Percentiles rank a stretch among this genome's conserved stretches.
phyloP scores from a whole-genome alignment of 2,113 vertebrate genomes.

The Gila orcuttii region DNA sequence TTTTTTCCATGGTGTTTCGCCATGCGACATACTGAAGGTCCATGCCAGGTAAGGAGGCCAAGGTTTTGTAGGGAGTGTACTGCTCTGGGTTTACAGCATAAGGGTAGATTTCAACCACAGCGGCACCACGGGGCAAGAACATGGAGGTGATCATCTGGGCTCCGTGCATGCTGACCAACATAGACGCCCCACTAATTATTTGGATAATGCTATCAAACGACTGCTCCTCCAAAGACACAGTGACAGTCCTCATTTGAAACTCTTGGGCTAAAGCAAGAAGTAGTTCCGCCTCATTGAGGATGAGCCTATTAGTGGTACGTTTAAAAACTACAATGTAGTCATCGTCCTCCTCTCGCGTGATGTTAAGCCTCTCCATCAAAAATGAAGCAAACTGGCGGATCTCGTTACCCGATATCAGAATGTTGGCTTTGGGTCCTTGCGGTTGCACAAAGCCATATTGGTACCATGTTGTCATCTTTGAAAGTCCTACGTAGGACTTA shows the following conservation, averaged over 20 bases:
- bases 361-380: conserved; percentile 84
- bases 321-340: conserved; percentile 93
- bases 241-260: conserved; percentile 94
- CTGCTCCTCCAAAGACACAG: conserved; percentile 91
- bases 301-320: conserved; percentile 88
- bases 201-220: conserved; percentile 84
- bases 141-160: conserved; percentile 91
- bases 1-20: conserved; percentile 85
- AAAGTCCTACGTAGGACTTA: conserved; percentile 91
- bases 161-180: conserved; percentile 96
- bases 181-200: conserved; percentile 85
- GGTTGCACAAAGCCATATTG: conserved; percentile 98
- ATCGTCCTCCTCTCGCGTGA: conserved; percentile 76
- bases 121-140: conserved; percentile 90
- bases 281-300: conserved; percentile 93
- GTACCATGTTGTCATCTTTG: conserved; percentile 98
- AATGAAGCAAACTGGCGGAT: conserved; percentile 88
- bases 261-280: conserved; percentile 91
- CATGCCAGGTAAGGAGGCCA: conserved; percentile 92
- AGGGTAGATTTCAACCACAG: conserved; percentile 92
- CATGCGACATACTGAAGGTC: conserved; percentile 94
- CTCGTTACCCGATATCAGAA: conserved; percentile 92
- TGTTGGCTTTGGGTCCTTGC: conserved; percentile 95
- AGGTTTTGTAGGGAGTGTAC: conserved; percentile 94
- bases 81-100: conserved; percentile 95